Evolutionary conservation across 2,797 vertebrate species (phyloP).

Genomic region (Diceros bicornis): DNA sequence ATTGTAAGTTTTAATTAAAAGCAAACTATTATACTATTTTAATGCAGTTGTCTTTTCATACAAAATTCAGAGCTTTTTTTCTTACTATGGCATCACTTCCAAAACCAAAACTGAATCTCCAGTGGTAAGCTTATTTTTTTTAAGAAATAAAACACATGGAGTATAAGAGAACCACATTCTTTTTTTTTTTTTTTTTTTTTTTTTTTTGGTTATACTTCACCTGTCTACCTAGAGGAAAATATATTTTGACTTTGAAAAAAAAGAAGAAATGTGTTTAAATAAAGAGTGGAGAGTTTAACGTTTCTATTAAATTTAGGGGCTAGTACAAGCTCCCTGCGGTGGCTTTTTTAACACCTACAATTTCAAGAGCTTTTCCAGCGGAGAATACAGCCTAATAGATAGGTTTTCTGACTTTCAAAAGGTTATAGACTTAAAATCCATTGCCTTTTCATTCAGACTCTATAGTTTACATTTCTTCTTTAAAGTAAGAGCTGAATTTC

Average conservation of each 20-base stretch:
- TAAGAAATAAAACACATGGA: slow-evolving; percentile 41
- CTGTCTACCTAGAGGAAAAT: slow-evolving; percentile 52
- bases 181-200: neutral
- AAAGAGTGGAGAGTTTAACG: slow-evolving; percentile 49
- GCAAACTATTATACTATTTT: neutral
- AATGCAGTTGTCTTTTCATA: neutral
- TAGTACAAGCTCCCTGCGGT: slow-evolving; percentile 48
- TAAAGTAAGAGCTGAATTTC: slow-evolving; percentile 67
- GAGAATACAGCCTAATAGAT: slow-evolving; percentile 65
- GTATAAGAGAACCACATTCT: neutral
- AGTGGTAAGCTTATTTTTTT: neutral
- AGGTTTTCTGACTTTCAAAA: slow-evolving; percentile 71
- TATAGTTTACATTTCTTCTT: slow-evolving; percentile 45
- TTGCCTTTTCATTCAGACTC: slow-evolving; percentile 44
- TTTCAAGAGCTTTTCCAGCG: slow-evolving; percentile 75
- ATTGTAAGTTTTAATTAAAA: slow-evolving; percentile 42
- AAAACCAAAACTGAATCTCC: slow-evolving; percentile 57
- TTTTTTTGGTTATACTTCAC: neutral
- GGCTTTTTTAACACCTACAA: slow-evolving; percentile 78
- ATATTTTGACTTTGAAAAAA: slow-evolving; percentile 69
- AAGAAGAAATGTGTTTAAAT: slow-evolving; percentile 47
- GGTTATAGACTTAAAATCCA: slow-evolving; percentile 41
- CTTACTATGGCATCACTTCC: slow-evolving; percentile 36
- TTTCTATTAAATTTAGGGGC: slow-evolving; percentile 66
- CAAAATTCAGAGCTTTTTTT: neutral